A percentile compares a stretch with the other conserved stretches of the same genome.
These are phyloP conservation scores for Hylyphantes graminicola DNA, from an alignment of 1,140 invertebrate genomes.

Conservation along the genomic window DNA sequence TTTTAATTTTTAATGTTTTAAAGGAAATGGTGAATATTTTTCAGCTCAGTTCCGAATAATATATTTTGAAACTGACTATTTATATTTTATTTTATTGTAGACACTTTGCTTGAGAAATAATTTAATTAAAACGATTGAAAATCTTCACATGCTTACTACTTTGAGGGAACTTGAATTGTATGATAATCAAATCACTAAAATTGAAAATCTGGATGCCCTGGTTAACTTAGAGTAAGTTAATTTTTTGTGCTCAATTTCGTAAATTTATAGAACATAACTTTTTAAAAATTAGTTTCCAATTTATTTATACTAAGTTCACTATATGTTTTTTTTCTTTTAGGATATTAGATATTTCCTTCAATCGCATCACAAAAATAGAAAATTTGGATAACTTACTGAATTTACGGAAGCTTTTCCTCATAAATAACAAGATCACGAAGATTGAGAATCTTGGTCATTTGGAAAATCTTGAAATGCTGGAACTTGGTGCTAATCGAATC, in stretches of 20 bases:
- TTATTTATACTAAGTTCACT: neutral
- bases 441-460: constrained; percentile 92
- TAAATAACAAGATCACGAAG: constrained; percentile 90
- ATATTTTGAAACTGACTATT: neutral
- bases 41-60: neutral
- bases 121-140: constrained; percentile 93
- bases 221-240: constrained; percentile 89
- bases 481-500: constrained; percentile 95
- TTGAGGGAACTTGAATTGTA: constrained; percentile 92
- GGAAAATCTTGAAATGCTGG: constrained; percentile 83
- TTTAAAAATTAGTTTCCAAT: neutral
- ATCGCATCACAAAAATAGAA: constrained; percentile 90
- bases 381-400: constrained; percentile 84
- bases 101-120: constrained; percentile 92
- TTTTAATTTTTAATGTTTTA: too few relatives aligned
- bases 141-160: constrained; percentile 78
- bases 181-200: constrained; percentile 93
- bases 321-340: constrained; percentile 71
- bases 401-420: constrained; percentile 88
- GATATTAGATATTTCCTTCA: constrained; percentile 95
- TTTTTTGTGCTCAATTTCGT: neutral
- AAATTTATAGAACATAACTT: neutral
- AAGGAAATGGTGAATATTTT: too few relatives aligned
- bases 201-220: constrained; percentile 88
- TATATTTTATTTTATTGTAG: constrained; percentile 68